These are phyloP conservation scores for Chloebia gouldiae DNA, from an alignment of 2,113 vertebrate genomes.

Conservation along the genomic window DNA sequence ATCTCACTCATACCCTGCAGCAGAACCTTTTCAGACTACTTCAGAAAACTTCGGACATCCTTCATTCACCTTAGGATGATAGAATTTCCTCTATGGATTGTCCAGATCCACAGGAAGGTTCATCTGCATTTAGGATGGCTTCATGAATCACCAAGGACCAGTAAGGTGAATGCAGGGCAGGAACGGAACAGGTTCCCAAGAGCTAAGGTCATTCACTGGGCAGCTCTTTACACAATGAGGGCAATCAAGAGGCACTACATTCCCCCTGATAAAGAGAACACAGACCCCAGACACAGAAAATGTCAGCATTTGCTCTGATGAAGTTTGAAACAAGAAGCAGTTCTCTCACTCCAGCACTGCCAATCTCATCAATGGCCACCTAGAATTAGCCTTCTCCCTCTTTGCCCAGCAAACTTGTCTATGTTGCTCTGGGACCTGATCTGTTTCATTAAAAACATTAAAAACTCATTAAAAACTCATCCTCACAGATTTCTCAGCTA, in stretches of 20 bases:
- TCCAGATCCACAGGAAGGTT: not conserved
- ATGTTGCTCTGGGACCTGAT: not conserved
- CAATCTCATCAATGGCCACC: not conserved
- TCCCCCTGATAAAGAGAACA: not conserved
- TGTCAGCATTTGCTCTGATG: not conserved
- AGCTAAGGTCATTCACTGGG: not conserved
- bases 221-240: not conserved
- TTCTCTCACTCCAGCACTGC: not conserved
- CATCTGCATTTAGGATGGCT: not conserved
- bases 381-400: not conserved
- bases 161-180: not conserved
- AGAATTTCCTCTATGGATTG: not conserved
- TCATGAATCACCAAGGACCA: not conserved
- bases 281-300: not conserved
- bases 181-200: not conserved
- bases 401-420: not conserved
- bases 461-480: not conserved
- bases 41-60: not conserved
- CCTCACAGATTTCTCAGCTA: not conserved
- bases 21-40: not conserved
- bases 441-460: not conserved
- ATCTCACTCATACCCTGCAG: not conserved
- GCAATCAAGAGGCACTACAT: not conserved
- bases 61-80: not conserved
- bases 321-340: not conserved